Evolutionary conservation across 2,113 vertebrate genomes (phyloP), one percentile per base, ranked within the genome.

Genomic region (Zingel zingel): DNA sequence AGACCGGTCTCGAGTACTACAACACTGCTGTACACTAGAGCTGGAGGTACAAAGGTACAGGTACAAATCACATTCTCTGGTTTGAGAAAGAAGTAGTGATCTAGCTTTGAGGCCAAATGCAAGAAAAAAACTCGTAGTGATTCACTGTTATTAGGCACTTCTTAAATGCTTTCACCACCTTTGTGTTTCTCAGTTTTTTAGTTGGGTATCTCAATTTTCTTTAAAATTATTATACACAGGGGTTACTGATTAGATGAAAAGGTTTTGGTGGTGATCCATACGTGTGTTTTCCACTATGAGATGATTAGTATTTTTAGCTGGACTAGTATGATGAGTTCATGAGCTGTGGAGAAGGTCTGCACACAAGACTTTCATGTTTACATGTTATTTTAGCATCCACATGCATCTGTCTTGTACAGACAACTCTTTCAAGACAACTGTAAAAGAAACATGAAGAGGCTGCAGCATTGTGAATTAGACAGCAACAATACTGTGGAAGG

Each of bases 391-490:
- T 43, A 27, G 62, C 25, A n/a, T 67, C 66, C 54, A 10, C 13
- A 11, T 16, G 69, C 50, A 14, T 68, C 85, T 81, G 47, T 71
- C 57, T 65, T 25, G 66, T 74, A 39, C n/a, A 14, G 57, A 67
- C 23, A 6, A 33, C 33, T 58, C 59, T 19, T 19, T 65, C 6
- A 11, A 48, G 74, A 66, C 57, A 59, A 61, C 33, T 53, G n/a
- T 62, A 58, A 83, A 83, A 77, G 86, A 84, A 88, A 88, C 69
- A 73, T 3, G 43, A 21, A 15, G 79, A 63, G 65, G 69, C 86
- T 57, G 50, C 75, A 7, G 76, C 77, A 66, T 62, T 69, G 72
- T 72, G 56, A 79, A 82, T 78, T 81, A 66, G 84, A 87, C 86
- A 6, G 89, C 67, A 81, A 15, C 83, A 78, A 43, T 25, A 58